A percentile compares a stretch with the other conserved stretches of the same genome.
phyloP scores from a whole-genome alignment of 2,888 invertebrate genomes.

The Junonia oenone region DNA sequence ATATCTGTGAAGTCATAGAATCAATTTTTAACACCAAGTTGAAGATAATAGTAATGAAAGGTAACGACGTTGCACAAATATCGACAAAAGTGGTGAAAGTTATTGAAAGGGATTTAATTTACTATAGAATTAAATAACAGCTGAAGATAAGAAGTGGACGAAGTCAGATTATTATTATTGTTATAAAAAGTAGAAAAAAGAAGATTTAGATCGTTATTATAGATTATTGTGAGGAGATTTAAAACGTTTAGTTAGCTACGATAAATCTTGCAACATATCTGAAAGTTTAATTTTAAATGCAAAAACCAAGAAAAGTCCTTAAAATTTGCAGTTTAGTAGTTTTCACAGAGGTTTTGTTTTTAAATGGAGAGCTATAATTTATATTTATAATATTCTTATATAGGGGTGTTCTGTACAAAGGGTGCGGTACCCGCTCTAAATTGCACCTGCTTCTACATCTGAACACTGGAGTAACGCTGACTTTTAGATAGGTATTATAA shows the following conservation, averaged over 20 bases:
- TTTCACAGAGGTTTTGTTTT: too few relatives aligned
- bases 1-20: neutral
- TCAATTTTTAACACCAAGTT: neutral
- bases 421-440: too few relatives aligned
- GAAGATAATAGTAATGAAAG: neutral
- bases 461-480: too few relatives aligned
- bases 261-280: too few relatives aligned
- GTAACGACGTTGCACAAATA: neutral
- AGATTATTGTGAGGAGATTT: neutral
- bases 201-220: neutral
- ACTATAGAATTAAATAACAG: slow-evolving; percentile 22
- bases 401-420: too few relatives aligned
- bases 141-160: neutral
- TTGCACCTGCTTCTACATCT: too few relatives aligned
- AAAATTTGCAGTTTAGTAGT: too few relatives aligned
- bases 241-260: neutral
- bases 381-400: too few relatives aligned
- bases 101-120: slow-evolving; percentile 37
- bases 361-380: too few relatives aligned
- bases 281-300: too few relatives aligned
- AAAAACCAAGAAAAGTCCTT: too few relatives aligned
- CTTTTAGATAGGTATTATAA: too few relatives aligned
- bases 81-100: slow-evolving; percentile 41
- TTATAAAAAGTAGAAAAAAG: neutral
- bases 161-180: neutral